Base-by-base conservation (phyloP, 2,888 invertebrate genomes). In the Prosapia bicincta region DNA sequence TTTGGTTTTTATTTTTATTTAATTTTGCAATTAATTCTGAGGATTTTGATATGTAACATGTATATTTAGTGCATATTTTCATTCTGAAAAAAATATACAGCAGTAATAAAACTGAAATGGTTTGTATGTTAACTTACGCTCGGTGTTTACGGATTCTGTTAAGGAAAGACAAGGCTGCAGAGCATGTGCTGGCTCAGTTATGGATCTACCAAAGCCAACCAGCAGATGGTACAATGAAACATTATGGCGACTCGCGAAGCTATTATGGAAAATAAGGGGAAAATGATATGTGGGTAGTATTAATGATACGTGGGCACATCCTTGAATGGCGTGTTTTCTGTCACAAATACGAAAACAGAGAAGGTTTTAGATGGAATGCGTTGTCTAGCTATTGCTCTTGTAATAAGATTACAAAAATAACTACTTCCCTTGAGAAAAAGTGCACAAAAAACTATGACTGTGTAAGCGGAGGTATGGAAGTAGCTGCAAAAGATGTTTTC, bases 391-490 rank as follows among this genome's bases (percentile, higher is more conserved):
- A 69, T 32, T 69, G 38, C 7, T 38, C 38, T 38, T 38, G 38
- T 38, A 38, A 38, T 38, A 38, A 38, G 38, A 38, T 38, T 75
- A 74, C 43, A 77, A 78, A 76, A 54, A 69, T 10, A 15, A 26
- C 20, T 26, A 26, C 24, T 10, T 20, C 68, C 68, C 68, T 3
- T 26, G 13, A 15, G 15, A 28, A 68, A 68, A 68, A 68, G 24
- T 7, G 66, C n/a, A 20, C 5, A 25, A 66, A 66, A 7, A 66
- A 66, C 66, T 66, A 66, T 66, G 66, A 66, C 24, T 1, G 26
- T 6, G 7, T 10, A 15, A 66, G 66, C 20, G 66, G n/a, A 25
- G 23, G 66, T 25, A 66, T 65, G 65, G 66, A 7, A 26, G 38
- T 13, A 13, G 38, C 38, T 6, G 38, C 38, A 38, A 38, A 13